Base-by-base conservation (phyloP, 2,113 vertebrate genomes). In the Antennarius striatus region DNA sequence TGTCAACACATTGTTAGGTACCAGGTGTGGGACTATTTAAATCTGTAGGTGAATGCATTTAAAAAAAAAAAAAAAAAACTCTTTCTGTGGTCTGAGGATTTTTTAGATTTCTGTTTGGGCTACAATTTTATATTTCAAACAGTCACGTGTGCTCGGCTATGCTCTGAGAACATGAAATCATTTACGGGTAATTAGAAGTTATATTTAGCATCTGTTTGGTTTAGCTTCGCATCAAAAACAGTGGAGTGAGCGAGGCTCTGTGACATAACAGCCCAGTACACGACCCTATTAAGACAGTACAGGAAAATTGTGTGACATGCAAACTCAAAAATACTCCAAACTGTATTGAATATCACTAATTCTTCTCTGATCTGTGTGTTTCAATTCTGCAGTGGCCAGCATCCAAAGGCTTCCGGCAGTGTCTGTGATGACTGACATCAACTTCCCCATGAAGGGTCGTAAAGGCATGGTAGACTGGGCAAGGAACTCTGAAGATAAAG, bases 381-480 rank as follows among this genome's bases (percentile, higher is more conserved):
- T 63, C 32, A 49, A 76, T 56, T 54, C 77, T 48, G 72, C 86
- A 99, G 98, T 99, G 92, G 96, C 97, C 80, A 99, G 96, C 89
- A 99, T 99, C 90, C 96, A 99, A 93, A 96, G 97, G 79, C 95
- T 99, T 84, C 97, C 97, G 22, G 96, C 97, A 17, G 94, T 96
- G 55, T 98, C 97, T 17, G 96, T 97, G 84, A 94, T 96, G 93
- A 98, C 97, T 1, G 97, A 99, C 91, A 98, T 99, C 91, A 99
- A 96, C 92, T 99, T 99, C 85, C 98, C 98, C 14, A 99, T 99
- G 97, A 98, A 98, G 91, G 98, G 98, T 82, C 94, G 97, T 76
- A 99, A 99, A 89, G 97, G 98, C 73, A 99, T 99, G 98, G 97
- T 99, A 55, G 98, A 99, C 75, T 99, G 98, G 98, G 98, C 97